These are phyloP conservation scores for Heterocephalus glaber DNA, from an alignment of 2,113 vertebrate genomes.

Conservation along the genomic window DNA sequence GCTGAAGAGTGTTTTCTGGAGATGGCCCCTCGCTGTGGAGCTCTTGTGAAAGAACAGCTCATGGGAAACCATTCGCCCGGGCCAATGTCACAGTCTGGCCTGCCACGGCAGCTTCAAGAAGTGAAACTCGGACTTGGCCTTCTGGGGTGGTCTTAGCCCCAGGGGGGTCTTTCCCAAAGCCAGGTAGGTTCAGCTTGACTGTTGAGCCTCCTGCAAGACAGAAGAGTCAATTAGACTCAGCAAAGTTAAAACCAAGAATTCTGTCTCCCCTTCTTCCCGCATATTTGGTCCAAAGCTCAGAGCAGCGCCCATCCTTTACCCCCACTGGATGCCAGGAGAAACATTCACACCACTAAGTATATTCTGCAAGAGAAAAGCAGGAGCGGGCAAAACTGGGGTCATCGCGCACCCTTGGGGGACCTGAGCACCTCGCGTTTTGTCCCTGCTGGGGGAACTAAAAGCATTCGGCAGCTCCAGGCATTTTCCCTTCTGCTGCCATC, in stretches of 20 bases:
- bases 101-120: slow-evolving; percentile 20
- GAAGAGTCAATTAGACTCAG: slow-evolving; percentile 57
- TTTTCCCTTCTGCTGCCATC: slow-evolving; percentile 58
- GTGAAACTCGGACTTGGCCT: slow-evolving; percentile 72
- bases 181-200: not conserved
- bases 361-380: not conserved
- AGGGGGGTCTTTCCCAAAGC: slow-evolving; percentile 31
- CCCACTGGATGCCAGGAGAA: not conserved
- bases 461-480: not conserved
- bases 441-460: slow-evolving; percentile 33
- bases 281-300: slow-evolving; percentile 53
- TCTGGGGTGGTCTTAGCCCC: slow-evolving; percentile 20
- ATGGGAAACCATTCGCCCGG: slow-evolving; percentile 43
- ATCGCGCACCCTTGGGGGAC: not conserved
- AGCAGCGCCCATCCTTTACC: not conserved
- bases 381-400: not conserved
- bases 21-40: slow-evolving; percentile 41
- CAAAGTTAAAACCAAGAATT: slow-evolving; percentile 64
- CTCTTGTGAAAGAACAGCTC: slow-evolving; percentile 66
- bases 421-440: not conserved
- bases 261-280: not conserved
- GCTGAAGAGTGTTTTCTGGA: slow-evolving; percentile 61
- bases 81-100: slow-evolving; percentile 66
- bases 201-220: slow-evolving; percentile 66
- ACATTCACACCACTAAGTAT: not conserved